Base-by-base conservation (phyloP, 2,888 invertebrate species). In the Serrognathus titanus region DNA sequence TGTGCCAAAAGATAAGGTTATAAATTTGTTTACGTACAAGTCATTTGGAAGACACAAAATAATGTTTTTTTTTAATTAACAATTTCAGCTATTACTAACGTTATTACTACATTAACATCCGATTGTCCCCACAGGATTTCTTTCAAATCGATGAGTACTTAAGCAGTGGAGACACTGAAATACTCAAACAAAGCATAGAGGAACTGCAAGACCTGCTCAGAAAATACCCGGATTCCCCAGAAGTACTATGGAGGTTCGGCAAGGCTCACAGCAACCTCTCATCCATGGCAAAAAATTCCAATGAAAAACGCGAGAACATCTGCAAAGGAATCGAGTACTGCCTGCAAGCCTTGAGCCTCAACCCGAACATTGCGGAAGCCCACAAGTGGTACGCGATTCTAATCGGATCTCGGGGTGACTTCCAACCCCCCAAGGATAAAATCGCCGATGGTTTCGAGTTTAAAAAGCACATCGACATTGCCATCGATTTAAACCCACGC, bases 371-470 rank as follows among this genome's bases (percentile, higher is more conserved):
- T 66, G 77, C 83, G 1, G 82, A 86, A 66, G 81, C 84, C 11
- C 87, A 89, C 73, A 90, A 89, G 75, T 90, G 89, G 89, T 85
- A 80, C 72, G 89, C 89, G 2, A 84, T 89, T 48, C 79, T 87
- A 10, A 69, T 88, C 48, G 89, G 89, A 11, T 78, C 81, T 47
- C 75, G 84, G 50, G 81, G 82, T 35, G 84, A 87, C 54, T 84
- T 80, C 69, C 79, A 84, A 52, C 76, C 83, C 0, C 79, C 80
- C 2, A 83, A 83, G 68, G 86, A 87, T 41, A 86, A 83, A 75
- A 85, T 90, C 49, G 72, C 80, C 62, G 85, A 84, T 73, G 89
- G 88, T 0, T 80, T 80, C 67, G 67, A 78, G 16, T 89, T 89
- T 69, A 87, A 86, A 74, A 78, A 85, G 60, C 88, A 89, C 69